phyloP scores from a whole-genome alignment of 2,797 vertebrate species.

The Thalassophryne amazonica region DNA sequence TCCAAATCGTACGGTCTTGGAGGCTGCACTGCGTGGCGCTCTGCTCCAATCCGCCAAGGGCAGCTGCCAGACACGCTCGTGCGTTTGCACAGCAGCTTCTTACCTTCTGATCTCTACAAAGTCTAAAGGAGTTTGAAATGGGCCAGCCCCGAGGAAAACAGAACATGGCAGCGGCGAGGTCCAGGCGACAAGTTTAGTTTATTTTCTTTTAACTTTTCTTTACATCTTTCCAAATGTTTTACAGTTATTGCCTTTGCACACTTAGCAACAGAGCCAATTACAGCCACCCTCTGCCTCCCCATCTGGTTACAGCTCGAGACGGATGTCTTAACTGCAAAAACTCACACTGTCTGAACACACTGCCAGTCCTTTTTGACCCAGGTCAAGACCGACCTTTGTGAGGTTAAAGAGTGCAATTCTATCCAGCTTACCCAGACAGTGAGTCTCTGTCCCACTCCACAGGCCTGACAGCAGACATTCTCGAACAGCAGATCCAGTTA shows the following conservation, averaged over 20 bases:
- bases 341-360: slow-evolving; percentile 13
- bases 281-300: slow-evolving; percentile 23
- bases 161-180: not conserved
- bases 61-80: not conserved
- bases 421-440: slow-evolving; percentile 87
- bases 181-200: not conserved
- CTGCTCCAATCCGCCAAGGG: slow-evolving; percentile 1
- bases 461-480: slow-evolving; percentile 96
- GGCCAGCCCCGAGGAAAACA: not conserved
- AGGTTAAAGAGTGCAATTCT: slow-evolving; percentile 29
- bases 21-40: slow-evolving; percentile 5
- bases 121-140: slow-evolving; percentile 7
- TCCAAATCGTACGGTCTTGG: not conserved
- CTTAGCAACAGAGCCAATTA: slow-evolving; percentile 28
- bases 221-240: slow-evolving; percentile 24
- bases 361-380: slow-evolving; percentile 12
- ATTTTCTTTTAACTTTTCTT: too few species aligned
- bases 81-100: slow-evolving; percentile 10
- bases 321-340: slow-evolving; percentile 10
- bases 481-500: slow-evolving; percentile 90
- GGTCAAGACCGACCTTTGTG: slow-evolving; percentile 20
- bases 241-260: slow-evolving; percentile 15
- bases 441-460: slow-evolving; percentile 93
- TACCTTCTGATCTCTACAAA: slow-evolving; percentile 4
- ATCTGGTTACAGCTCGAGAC: slow-evolving; percentile 35